Base-by-base conservation (phyloP, 2,113 vertebrate genomes). In the Mirounga angustirostris region DNA sequence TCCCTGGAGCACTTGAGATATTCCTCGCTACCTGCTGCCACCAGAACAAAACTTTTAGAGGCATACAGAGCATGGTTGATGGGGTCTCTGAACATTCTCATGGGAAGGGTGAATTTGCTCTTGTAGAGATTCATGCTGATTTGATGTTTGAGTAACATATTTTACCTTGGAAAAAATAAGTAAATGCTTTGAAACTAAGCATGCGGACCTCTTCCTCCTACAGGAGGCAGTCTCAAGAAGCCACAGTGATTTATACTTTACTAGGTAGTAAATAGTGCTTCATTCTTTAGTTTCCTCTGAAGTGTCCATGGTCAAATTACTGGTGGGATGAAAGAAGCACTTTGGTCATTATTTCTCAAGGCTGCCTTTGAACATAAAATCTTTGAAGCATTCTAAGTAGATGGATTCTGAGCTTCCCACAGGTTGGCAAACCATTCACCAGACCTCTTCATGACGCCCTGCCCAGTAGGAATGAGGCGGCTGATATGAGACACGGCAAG, bases 281-380 rank as follows among this genome's bases (percentile, higher is more conserved):
- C 50, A 54, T 79, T 80, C 56, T 78, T 56, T 22, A 18, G 43
- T 91, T 82, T 82, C 46, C n/a, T 79, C 40, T 18, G 21, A 67
- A 54, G 40, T 56, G 33, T 61, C 40, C 43, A 16, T 22, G 59
- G 18, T 83, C 36, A 93, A 54, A 58, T 85, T 73, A 50, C 28
- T 16, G 33, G 52, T 12, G 12, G 12, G n/a, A 86, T 73, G 19
- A 89, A 73, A 33, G 58, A 14, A 50, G 19, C 59, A 82, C 11
- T n/a, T 50, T 43, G 56, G 56, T 73, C 13, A 13, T 94, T 89
- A 65, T n/a, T 86, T 61, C 54, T 91, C 40, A 74, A 54, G 46
- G 43, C 50, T 93, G 28, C 88, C 54, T 81, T 59, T 30, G 74
- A 87, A 89, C 33, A 78, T 7, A 87, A 87, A 84, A n/a, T 65